Evolutionary conservation across 2,797 vertebrate genomes (phyloP).

Genomic region (Crenuchus spilurus): DNA sequence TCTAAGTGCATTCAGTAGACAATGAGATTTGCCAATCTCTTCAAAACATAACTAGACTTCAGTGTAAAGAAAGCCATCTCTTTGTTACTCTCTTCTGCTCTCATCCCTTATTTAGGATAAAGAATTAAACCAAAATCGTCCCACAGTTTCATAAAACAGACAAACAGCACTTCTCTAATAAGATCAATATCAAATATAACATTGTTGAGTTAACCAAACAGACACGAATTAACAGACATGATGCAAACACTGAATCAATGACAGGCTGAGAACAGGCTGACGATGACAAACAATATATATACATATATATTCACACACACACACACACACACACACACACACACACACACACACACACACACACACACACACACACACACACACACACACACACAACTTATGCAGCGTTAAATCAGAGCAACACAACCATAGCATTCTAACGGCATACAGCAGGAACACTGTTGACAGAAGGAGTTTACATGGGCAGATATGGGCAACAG

Average conservation of each 20-base stretch:
- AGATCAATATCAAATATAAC: background rate
- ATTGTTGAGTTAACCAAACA: background rate
- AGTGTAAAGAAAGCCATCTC: too few species aligned
- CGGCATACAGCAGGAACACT: too few species aligned
- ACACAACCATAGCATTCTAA: background rate
- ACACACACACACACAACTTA: background rate
- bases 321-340: too few species aligned
- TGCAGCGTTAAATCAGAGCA: background rate
- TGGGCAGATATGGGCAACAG: background rate
- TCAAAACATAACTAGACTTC: background rate
- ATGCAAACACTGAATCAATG: background rate
- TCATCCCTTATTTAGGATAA: background rate
- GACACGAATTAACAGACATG: background rate
- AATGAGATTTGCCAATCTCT: background rate
- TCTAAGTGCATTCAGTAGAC: background rate
- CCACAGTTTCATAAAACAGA: background rate
- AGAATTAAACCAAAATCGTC: background rate
- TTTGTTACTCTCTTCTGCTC: background rate
- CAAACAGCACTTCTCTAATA: background rate
- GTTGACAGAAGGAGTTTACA: background rate
- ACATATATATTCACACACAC: background rate
- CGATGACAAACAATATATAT: background rate
- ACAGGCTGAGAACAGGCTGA: background rate
- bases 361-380: conserved; percentile 2
- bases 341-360: background rate